Percentiles rank a stretch among this genome's conserved stretches.
phyloP scores from a whole-genome alignment of 1,140 invertebrate genomes.

The Atta texana region DNA sequence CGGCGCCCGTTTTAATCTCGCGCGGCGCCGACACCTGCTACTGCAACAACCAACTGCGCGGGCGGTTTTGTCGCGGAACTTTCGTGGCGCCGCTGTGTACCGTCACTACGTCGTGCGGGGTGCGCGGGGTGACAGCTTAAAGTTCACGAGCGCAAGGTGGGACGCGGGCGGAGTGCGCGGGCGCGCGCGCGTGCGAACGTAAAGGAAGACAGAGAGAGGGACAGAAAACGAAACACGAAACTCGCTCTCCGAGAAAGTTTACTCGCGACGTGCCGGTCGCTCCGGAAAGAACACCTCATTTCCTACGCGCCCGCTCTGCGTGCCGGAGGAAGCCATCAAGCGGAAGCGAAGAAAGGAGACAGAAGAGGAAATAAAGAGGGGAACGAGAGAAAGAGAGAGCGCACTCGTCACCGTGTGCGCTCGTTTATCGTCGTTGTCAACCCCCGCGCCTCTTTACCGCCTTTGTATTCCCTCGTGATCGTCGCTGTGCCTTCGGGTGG shows the following conservation, averaged over 20 bases:
- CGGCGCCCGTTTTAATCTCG: constrained; percentile 67
- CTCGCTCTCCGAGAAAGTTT: constrained; percentile 65
- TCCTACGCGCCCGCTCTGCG: constrained; percentile 7
- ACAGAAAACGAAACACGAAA: constrained; percentile 49
- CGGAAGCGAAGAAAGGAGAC: constrained; percentile 48
- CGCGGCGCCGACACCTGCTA: constrained; percentile 69
- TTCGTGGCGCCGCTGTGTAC: constrained; percentile 66
- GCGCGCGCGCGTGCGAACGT: constrained; percentile 44
- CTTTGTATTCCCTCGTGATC: constrained; percentile 56
- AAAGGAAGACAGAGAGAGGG: constrained; percentile 24
- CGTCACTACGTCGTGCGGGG: constrained; percentile 11
- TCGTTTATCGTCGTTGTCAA: constrained; percentile 35
- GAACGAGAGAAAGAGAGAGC: not conserved
- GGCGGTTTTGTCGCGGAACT: constrained; percentile 67
- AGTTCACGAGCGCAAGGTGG: constrained; percentile 64
- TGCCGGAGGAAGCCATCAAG: constrained; percentile 1
- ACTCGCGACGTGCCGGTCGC: constrained; percentile 59
- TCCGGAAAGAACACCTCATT: constrained; percentile 39
- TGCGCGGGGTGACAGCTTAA: constrained; percentile 67
- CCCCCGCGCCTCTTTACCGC: not conserved
- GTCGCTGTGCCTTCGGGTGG: constrained; percentile 30
- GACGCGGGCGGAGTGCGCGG: constrained; percentile 62
- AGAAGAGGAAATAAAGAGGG: constrained; percentile 17
- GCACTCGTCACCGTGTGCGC: constrained; percentile 32
- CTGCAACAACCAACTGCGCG: constrained; percentile 58